Percentiles rank a stretch among this genome's conserved stretches.
These are phyloP conservation scores for Troglohyphantes excavatus DNA, from an alignment of 2,888 invertebrate species.

Conservation along the genomic window DNA sequence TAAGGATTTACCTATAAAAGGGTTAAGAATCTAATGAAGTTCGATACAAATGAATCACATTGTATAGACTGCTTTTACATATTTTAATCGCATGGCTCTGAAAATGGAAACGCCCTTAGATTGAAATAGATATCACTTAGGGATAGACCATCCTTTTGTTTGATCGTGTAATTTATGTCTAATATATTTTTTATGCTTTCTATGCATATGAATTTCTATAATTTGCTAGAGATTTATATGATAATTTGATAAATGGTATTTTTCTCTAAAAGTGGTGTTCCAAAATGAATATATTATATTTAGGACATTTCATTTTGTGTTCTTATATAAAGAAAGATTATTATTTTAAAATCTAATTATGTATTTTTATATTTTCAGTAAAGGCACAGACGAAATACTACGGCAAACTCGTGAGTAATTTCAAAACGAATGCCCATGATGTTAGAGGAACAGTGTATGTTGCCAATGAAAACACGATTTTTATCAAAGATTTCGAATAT, in stretches of 20 bases:
- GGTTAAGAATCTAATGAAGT: too few species aligned
- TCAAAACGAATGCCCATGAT: conserved; percentile 75
- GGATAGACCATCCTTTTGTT: not conserved
- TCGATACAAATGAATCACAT: too few species aligned
- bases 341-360: not conserved
- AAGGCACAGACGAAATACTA: conserved; percentile 64
- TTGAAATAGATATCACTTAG: not conserved
- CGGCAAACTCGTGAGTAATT: conserved; percentile 72
- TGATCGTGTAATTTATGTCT: not conserved
- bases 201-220: not conserved
- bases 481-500: conserved; percentile 93
- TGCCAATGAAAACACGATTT: conserved; percentile 92
- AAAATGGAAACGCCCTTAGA: not conserved
- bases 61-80: too few species aligned
- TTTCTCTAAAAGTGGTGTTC: not conserved
- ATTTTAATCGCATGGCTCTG: not conserved
- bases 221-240: not conserved
- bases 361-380: conserved; percentile 30
- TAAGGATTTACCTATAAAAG: too few species aligned
- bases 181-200: not conserved
- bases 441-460: conserved; percentile 86
- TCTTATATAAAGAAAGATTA: too few species aligned
- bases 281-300: not conserved
- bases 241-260: too few species aligned
- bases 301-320: too few species aligned